Evolutionary conservation across 2,797 vertebrate species (phyloP).

Genomic region (Etheostoma perlongum): DNA sequence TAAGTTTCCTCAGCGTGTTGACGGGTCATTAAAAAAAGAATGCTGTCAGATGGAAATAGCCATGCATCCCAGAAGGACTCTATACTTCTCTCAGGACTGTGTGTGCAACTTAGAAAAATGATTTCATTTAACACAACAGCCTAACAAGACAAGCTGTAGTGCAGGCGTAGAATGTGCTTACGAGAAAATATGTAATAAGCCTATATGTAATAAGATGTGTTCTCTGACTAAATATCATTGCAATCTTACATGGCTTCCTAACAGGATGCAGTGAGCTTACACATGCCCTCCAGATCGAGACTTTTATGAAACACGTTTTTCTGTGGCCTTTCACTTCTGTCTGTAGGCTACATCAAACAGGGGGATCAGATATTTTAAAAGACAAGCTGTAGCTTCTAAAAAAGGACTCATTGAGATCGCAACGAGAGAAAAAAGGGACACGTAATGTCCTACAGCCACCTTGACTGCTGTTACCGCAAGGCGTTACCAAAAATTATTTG

Average conservation of each 20-base stretch:
- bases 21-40: slow-evolving; percentile 35
- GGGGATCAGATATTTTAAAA: slow-evolving; percentile 25
- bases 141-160: slow-evolving; percentile 14
- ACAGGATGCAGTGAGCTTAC: slow-evolving; percentile 63
- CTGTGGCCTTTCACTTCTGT: slow-evolving; percentile 36
- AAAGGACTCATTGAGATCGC: neutral
- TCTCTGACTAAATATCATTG: slow-evolving; percentile 36
- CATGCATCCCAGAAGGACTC: slow-evolving; percentile 26
- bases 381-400: neutral
- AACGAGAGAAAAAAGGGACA: neutral
- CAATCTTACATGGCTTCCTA: slow-evolving; percentile 48
- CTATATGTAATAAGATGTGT: neutral
- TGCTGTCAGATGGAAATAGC: slow-evolving; percentile 48
- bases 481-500: slow-evolving; percentile 14
- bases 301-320: slow-evolving; percentile 61
- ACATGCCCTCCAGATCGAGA: slow-evolving; percentile 65
- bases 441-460: slow-evolving; percentile 16
- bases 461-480: slow-evolving; percentile 36
- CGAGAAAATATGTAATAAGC: neutral
- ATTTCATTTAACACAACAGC: slow-evolving; percentile 29
- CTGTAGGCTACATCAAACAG: slow-evolving; percentile 24
- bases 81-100: slow-evolving; percentile 8
- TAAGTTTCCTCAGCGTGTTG: slow-evolving; percentile 29
- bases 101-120: slow-evolving; percentile 24
- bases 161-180: slow-evolving; percentile 55